Evolutionary conservation across 2,888 invertebrate genomes (phyloP), one percentile per base, ranked within the genome.

Genomic region (Linnaemya vulpina): DNA sequence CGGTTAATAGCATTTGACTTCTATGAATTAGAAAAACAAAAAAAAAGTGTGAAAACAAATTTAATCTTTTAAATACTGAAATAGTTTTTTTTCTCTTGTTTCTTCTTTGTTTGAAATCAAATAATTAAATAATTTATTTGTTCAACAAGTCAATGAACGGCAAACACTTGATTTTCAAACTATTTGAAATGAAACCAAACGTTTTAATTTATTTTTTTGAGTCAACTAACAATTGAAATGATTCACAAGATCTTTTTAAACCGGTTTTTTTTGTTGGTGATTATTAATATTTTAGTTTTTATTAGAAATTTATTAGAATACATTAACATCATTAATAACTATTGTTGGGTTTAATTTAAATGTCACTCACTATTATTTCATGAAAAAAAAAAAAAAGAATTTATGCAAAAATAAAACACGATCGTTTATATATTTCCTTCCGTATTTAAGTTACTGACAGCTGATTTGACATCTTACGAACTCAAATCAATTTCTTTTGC

Each of bases 131-230:
- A n/a, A 10, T 11, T 70, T 79, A 17, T 7, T 46, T 20, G 5
- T 55, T 70, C 46, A 35, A 49, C 46, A 58, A 74, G 80, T 73
- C 80, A 76, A 71, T 77, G 84, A 84, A 84, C 84, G 55, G 11
- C 71, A 22, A 60, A n/a, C 30, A 43, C 25, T 38, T 38, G 20
- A 22, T 46, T 60, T 10, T 30, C 15, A 35, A 53, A 55, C n/a
- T 49, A 58, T 77, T 35, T 40, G 30, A 81, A 77, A 76, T 84
- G 80, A 84, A 84, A 80, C 71, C 71, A 84, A 84, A 58, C 74
- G 83, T 78, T 46, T 62, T 81, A 25, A 62, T 62, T 62, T 38
- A n/a, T 63, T 8, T 43, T 8, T 13, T 35, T 30, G 30, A 30
- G 30, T 30, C 3, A 3, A n/a, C 17, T 11, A 62, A 62, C 4